Evolutionary conservation across 2,797 vertebrate species (phyloP), one percentile per base, ranked within the genome.

Genomic region (Varecia variegata): DNA sequence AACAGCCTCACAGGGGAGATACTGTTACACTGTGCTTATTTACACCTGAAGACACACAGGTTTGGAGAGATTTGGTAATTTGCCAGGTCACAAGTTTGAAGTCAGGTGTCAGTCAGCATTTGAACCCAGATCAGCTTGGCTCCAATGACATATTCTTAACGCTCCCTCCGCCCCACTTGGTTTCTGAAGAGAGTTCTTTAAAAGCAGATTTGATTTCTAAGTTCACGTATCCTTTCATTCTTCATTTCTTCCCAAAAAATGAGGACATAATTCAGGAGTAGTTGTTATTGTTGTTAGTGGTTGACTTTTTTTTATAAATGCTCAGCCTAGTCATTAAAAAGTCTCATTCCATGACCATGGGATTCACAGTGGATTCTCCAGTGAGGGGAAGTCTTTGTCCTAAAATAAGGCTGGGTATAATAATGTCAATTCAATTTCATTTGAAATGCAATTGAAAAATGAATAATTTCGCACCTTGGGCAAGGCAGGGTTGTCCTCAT

Each of bases 201-300:
- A 94, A 94, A 91, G 80, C 17, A 62, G 38, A 47, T 94, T 82
- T 92, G 32, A 67, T 62, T 94, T 89, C 65, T 47, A 76, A 47
- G 35, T 3, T 50, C 88, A 15, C 1, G 3, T 70, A 23, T 60
- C 25, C 68, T 73, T 93, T 82, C 32, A 38, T 18, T 27, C 32
- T 76, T 38, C 21, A 67, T 93, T 90, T 95, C 80, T 83, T 47
- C 68, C 62, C 52, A 93, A 93, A 96, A 92, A 74, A 65, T 25
- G 27, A 94, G 68, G 23, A 35, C 27, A 30, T 87, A 58, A 38
- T 58, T 88, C 71, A 85, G 38, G 84, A 79, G 23, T 43, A 5
- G 9, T 83, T 67, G 35, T 79, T 87, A 9, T 21, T 94, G 52
- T 92, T 79, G 38, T 73, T 82, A 43, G 47, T 87, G 47, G 65